These are phyloP conservation scores for Urophycis tenuis DNA, from an alignment of 2,797 vertebrate genomes.

Conservation along the genomic window DNA sequence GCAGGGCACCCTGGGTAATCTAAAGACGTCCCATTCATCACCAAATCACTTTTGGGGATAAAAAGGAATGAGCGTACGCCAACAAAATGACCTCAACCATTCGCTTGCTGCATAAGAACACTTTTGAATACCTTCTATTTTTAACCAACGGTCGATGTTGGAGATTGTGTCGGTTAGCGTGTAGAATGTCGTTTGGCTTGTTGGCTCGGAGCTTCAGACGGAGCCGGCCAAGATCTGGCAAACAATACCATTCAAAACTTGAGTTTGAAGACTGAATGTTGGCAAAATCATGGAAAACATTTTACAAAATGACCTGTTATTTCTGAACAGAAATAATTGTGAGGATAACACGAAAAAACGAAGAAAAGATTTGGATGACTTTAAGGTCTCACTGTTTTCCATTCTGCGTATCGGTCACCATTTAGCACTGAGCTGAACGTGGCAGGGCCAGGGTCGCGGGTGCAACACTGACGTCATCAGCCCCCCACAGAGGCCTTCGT, in stretches of 20 bases:
- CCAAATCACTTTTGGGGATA: background rate
- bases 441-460: conserved; percentile 36
- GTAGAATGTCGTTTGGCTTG: conserved; percentile 43
- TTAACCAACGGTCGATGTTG: conserved; percentile 41
- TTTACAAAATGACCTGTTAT: background rate
- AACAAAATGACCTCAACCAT: conserved; percentile 38
- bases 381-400: background rate
- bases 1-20: conserved; percentile 47
- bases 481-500: conserved; percentile 40
- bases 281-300: background rate
- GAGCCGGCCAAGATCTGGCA: background rate
- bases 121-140: conserved; percentile 53
- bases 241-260: background rate
- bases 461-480: conserved; percentile 43
- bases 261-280: background rate
- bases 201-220: conserved; percentile 46
- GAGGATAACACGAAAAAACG: background rate
- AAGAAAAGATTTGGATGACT: background rate
- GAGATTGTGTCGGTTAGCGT: conserved; percentile 31
- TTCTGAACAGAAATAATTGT: background rate
- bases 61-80: conserved; percentile 30
- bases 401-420: background rate
- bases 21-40: conserved; percentile 28
- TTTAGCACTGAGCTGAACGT: conserved; percentile 24
- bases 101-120: conserved; percentile 62